Percentiles rank a stretch among this genome's conserved stretches.
Evolutionary conservation across 2,888 invertebrate species (phyloP).

Genomic region (Timema podura): DNA sequence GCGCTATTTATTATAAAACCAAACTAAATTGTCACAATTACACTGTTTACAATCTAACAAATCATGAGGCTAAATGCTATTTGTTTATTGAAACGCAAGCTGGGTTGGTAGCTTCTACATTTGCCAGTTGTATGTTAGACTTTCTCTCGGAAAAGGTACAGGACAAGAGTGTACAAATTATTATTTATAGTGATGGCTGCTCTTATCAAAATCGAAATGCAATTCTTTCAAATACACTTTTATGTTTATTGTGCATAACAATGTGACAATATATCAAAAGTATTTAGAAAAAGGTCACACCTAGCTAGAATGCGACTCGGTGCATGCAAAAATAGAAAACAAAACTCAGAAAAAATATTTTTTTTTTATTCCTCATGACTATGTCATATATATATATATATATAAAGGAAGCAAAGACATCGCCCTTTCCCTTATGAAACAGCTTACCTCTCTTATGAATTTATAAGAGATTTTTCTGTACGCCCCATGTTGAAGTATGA

Average conservation of each 20-base stretch:
- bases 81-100: not conserved
- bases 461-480: not conserved
- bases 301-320: no score
- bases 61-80: not conserved
- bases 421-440: not conserved
- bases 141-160: no score
- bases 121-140: not conserved
- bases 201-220: not conserved
- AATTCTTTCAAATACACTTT: not conserved
- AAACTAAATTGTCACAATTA: conserved; percentile 3
- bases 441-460: not conserved
- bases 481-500: not conserved
- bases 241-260: not conserved
- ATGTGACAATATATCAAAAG: not conserved
- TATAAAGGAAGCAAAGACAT: not conserved
- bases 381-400: conserved; percentile 2
- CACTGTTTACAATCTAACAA: not conserved
- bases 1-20: conserved; percentile 1
- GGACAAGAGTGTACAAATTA: not conserved
- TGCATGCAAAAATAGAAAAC: not conserved
- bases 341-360: not conserved
- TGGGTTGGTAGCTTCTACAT: not conserved
- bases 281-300: no score
- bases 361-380: not conserved
- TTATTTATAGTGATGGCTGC: not conserved